Conservation (phyloP, 2,797 vertebrate species). For the Avahi laniger region DNA sequence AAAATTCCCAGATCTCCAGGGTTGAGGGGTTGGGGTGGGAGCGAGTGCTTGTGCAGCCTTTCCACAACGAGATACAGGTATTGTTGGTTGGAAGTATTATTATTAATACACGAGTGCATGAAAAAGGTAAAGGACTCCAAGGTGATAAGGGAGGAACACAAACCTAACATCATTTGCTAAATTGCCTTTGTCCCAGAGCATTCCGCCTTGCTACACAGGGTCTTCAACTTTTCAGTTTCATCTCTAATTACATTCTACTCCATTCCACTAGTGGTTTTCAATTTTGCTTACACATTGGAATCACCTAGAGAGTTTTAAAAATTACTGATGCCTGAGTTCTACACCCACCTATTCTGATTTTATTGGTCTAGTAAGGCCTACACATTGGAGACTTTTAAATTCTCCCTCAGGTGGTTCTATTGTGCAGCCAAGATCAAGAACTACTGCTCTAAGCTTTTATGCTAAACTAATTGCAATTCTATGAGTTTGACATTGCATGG, state of each 20-base stretch:
- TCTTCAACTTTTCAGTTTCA: not conserved
- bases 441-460: not conserved
- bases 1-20: not conserved
- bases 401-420: not conserved
- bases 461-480: not conserved
- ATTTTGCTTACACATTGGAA: not conserved
- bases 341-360: not conserved
- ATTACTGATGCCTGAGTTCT: not conserved
- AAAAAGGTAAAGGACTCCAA: not conserved
- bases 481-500: not conserved
- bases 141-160: not conserved
- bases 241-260: not conserved
- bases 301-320: not conserved
- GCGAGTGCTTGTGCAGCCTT: not conserved
- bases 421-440: conserved; percentile 13
- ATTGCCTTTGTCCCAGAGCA: not conserved
- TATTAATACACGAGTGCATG: not conserved
- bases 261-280: not conserved
- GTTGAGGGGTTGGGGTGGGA: not conserved
- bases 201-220: not conserved
- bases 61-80: not conserved
- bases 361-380: not conserved
- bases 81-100: not conserved
- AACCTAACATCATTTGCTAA: not conserved
- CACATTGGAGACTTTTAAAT: not conserved